phyloP scores from a whole-genome alignment of 2,888 invertebrate genomes.

The Trichopoda pennipes region DNA sequence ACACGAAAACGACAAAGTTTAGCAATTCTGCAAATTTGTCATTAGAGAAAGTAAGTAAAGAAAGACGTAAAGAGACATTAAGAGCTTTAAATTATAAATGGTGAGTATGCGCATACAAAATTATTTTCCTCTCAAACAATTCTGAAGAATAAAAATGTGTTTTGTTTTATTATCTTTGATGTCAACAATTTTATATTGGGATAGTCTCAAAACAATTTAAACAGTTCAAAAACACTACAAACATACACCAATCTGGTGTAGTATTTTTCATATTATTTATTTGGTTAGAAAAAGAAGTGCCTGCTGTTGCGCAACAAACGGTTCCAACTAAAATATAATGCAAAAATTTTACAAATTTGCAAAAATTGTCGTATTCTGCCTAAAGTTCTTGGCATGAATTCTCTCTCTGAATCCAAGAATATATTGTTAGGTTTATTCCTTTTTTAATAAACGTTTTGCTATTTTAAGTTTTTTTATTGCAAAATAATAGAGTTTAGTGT shows the following conservation, averaged over 20 bases:
- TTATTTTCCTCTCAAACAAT: not conserved
- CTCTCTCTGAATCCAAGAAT: too few species aligned
- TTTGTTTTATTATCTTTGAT: conserved; percentile 14
- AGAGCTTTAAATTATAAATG: conserved; percentile 2
- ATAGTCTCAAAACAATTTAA: not conserved
- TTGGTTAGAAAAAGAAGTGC: too few species aligned
- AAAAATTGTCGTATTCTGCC: too few species aligned
- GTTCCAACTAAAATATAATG: too few species aligned
- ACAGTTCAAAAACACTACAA: not conserved
- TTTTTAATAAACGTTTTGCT: too few species aligned
- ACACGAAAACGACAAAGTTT: not conserved
- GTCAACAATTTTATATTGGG: conserved; percentile 7
- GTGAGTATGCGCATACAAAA: conserved; percentile 56
- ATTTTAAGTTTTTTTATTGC: too few species aligned
- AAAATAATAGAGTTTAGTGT: too few species aligned
- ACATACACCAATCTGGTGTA: not conserved
- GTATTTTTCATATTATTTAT: too few species aligned
- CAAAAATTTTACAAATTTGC: too few species aligned
- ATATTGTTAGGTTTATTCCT: too few species aligned
- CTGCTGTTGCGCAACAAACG: too few species aligned
- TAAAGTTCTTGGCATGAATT: too few species aligned
- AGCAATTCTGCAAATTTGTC: not conserved
- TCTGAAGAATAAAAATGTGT: not conserved
- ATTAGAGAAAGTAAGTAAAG: not conserved
- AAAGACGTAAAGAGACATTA: not conserved